Base-by-base conservation (phyloP, 2,888 invertebrate genomes). In the Cantharis nigra region DNA sequence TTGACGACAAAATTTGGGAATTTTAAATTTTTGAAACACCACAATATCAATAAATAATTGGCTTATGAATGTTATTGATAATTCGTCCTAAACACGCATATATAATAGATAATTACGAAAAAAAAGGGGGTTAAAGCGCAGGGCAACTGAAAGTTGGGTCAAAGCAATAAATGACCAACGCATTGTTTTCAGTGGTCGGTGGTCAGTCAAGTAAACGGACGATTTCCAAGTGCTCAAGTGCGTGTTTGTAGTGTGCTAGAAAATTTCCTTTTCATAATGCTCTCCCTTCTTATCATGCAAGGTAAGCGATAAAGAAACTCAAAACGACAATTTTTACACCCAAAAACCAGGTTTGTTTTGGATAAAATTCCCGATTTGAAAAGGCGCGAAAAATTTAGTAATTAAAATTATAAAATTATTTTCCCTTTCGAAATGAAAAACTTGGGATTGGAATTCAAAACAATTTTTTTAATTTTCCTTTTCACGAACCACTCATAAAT, bases 41-140 rank as follows among this genome's bases (percentile, higher is more conserved):
- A 67, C 20, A 67, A 67, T 23, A 67, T 23, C 65, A 67, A 67
- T 67, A 67, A 23, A 23, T 67, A 67, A 67, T 67, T 67, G n/a
- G 23, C 26, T 20, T 67, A 20, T 23, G 65, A 74, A 69, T 69
- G 49, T 33, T 71, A 71, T 75, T 71, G 75, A 75, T 75, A 75
- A 75, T 75, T 70, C 30, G 14, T 28, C 11, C 30, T 69, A 14
- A 70, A 67, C 74, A 74, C 78, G 74, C 74, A 70, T 63, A 70
- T 63, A 64, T 33, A 70, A 72, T 20, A 67, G 65, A 67, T 18
- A 78, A 74, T 77, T 74, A 74, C 64, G 28, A 18, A 74, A 74
- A 78, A 26, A 71, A 67, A 67, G 65, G 74, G 75, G 75, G 78
- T 78, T 78, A 78, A 78, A 75, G 78, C 78, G 78, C 78, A 78